These are phyloP conservation scores for Drosophila leontia DNA, from an alignment of 1,140 invertebrate species.

Conservation along the genomic window DNA sequence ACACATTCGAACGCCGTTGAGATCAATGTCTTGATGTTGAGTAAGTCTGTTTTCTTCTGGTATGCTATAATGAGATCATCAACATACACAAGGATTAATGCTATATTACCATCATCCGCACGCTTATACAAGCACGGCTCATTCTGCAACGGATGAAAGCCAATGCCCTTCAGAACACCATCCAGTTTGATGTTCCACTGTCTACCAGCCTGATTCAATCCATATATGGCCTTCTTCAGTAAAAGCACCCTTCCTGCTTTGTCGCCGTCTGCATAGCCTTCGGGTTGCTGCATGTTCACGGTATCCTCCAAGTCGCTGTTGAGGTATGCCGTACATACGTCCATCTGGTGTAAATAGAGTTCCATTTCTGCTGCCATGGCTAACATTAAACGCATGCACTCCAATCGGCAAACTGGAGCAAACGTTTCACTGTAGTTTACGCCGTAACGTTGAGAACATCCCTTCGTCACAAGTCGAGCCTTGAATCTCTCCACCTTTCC, in stretches of 20 bases:
- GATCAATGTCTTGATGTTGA: background rate
- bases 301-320: background rate
- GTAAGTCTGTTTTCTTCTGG: background rate
- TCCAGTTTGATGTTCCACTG: constrained; percentile 1
- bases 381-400: background rate
- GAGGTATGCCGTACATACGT: background rate
- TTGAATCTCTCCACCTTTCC: background rate
- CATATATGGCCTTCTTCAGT: constrained; percentile 3
- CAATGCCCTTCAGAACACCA: background rate
- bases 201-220: background rate
- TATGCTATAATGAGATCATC: background rate
- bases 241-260: background rate
- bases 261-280: background rate
- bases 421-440: background rate
- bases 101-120: background rate
- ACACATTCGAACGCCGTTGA: background rate
- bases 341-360: background rate
- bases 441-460: background rate
- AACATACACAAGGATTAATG: background rate
- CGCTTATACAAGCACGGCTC: background rate
- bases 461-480: background rate
- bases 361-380: constrained; percentile 1
- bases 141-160: background rate
- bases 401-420: background rate
- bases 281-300: constrained; percentile 1